Percentiles rank a stretch among this genome's conserved stretches.
phyloP scores from a whole-genome alignment of 1,140 invertebrate species.

The Euwallacea fornicatus region DNA sequence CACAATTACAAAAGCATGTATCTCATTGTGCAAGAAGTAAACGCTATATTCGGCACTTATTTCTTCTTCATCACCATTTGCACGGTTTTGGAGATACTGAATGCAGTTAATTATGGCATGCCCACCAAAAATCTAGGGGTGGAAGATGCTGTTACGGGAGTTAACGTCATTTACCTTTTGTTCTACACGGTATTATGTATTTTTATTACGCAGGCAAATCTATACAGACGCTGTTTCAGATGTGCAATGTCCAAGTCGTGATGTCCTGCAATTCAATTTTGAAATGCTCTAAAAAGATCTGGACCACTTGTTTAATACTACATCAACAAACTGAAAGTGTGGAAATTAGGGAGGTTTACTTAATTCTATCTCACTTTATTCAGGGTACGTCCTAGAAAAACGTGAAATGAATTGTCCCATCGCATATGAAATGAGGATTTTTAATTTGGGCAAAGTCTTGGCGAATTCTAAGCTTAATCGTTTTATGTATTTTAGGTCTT shows the following conservation, averaged over 20 bases:
- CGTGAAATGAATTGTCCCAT: not conserved
- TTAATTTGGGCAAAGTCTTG: not conserved
- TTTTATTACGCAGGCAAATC: not conserved
- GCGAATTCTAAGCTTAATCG: slow-evolving; percentile 1
- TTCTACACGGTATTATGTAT: slow-evolving; percentile 15
- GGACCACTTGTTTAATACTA: slow-evolving; percentile 17
- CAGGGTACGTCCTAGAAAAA: slow-evolving; percentile 5
- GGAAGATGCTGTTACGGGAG: not conserved
- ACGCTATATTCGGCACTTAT: slow-evolving; percentile 10
- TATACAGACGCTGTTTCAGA: slow-evolving; percentile 10
- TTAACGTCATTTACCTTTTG: slow-evolving; percentile 9
- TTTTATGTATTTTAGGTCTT: slow-evolving; percentile 19
- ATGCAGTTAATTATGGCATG: slow-evolving; percentile 30
- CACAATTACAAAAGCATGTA: slow-evolving; percentile 14
- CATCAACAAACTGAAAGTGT: slow-evolving; percentile 8
- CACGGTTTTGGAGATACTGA: slow-evolving; percentile 26
- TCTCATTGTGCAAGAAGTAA: slow-evolving; percentile 23
- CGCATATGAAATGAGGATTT: too few species aligned
- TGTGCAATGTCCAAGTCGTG: slow-evolving; percentile 10
- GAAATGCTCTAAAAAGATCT: slow-evolving; percentile 12
- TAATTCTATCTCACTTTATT: slow-evolving; percentile 12
- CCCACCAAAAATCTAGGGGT: slow-evolving; percentile 6
- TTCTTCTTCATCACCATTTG: slow-evolving; percentile 27
- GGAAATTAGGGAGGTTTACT: slow-evolving; percentile 7
- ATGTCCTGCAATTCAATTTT: slow-evolving; percentile 24